phyloP scores from a whole-genome alignment of 2,113 vertebrate species.

The Dasyornis broadbenti region DNA sequence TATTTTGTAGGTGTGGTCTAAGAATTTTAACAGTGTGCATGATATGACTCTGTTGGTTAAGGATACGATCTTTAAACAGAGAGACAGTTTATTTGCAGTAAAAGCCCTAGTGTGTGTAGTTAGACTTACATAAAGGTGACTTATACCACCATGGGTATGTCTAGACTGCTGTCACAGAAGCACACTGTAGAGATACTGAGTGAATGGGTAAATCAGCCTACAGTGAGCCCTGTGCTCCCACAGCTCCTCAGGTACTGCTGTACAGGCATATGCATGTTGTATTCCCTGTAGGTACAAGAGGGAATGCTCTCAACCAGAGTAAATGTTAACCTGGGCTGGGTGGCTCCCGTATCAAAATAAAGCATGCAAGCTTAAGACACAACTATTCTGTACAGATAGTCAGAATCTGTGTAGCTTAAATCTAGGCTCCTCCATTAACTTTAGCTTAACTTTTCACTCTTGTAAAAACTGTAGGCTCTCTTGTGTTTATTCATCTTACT shows the following conservation, averaged over 20 bases:
- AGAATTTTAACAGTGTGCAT: conserved; percentile 43
- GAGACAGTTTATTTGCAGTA: conserved; percentile 63
- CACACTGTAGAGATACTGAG: conserved; percentile 62
- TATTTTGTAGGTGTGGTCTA: conserved; percentile 41
- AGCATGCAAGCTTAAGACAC: neutral
- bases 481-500: neutral
- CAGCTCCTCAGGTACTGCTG: neutral
- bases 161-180: conserved; percentile 67
- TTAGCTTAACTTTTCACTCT: neutral
- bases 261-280: neutral
- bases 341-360: neutral
- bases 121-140: conserved; percentile 61
- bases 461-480: neutral
- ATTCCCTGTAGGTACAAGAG: neutral
- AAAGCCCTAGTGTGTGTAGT: conserved; percentile 59
- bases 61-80: conserved; percentile 53
- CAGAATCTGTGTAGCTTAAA: neutral
- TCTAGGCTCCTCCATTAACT: neutral
- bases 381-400: neutral
- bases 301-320: neutral
- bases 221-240: conserved; percentile 37
- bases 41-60: conserved; percentile 43
- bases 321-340: neutral
- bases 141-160: conserved; percentile 57
- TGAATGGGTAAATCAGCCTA: conserved; percentile 29